phyloP scores from a whole-genome alignment of 2,113 vertebrate species.

The Manacus vitellinus region DNA sequence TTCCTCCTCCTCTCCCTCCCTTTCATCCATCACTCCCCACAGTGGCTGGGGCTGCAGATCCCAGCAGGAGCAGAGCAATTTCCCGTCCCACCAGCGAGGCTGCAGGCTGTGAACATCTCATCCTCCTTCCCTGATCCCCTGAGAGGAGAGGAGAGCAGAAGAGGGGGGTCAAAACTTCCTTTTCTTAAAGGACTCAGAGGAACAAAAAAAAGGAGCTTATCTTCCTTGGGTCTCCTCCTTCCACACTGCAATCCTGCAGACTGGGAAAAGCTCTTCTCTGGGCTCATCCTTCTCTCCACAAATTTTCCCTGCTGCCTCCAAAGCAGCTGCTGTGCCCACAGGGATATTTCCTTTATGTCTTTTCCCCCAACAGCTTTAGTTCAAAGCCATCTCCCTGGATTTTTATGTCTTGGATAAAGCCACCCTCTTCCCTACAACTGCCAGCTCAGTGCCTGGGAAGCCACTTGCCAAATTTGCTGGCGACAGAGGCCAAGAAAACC shows the following conservation, averaged over 20 bases:
- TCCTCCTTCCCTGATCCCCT: not conserved
- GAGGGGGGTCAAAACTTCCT: not conserved
- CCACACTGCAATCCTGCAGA: not conserved
- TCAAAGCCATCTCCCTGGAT: not conserved
- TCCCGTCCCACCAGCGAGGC: not conserved
- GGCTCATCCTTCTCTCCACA: not conserved
- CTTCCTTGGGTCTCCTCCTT: not conserved
- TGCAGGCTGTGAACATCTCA: not conserved
- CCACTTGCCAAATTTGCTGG: slow-evolving; percentile 46
- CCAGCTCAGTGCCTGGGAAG: slow-evolving; percentile 14
- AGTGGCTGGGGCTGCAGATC: not conserved
- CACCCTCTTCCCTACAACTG: not conserved
- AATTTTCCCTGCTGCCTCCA: not conserved
- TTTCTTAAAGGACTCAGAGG: not conserved
- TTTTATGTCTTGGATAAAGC: slow-evolving; percentile 23
- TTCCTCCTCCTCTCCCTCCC: slow-evolving; percentile 50
- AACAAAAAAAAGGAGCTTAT: not conserved
- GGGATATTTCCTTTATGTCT: not conserved
- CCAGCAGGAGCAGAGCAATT: not conserved
- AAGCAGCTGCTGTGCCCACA: not conserved
- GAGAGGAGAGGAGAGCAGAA: not conserved
- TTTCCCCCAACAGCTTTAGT: not conserved
- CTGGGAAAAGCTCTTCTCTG: not conserved
- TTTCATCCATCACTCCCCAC: slow-evolving; percentile 38
- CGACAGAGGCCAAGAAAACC: slow-evolving; percentile 34